A percentile compares a stretch with the other conserved stretches of the same genome.
Evolutionary conservation across 2,797 vertebrate genomes (phyloP).

Genomic region (Epinephelus awoara): DNA sequence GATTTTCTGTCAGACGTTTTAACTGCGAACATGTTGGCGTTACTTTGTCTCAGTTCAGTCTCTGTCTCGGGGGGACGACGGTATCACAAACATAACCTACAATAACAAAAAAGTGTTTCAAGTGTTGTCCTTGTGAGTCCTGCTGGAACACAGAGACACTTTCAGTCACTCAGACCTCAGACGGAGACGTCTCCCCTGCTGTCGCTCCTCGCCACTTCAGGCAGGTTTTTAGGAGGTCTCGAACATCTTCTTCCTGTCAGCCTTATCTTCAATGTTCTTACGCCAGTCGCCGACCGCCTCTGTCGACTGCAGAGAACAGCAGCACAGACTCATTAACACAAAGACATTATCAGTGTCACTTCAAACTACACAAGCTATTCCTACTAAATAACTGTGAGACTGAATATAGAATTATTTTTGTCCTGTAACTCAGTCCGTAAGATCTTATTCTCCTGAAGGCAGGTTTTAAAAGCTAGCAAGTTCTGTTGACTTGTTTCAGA

Average conservation of each 20-base stretch:
- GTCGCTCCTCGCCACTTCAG: not conserved
- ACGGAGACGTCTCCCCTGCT: not conserved
- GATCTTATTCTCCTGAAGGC: too few relatives aligned
- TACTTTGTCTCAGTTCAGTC: constrained; percentile 32
- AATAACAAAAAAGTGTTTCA: constrained; percentile 11
- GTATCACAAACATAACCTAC: constrained; percentile 40
- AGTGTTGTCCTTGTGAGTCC: constrained; percentile 30
- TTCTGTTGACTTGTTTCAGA: too few relatives aligned
- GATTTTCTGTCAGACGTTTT: constrained; percentile 8
- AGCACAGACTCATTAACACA: not conserved
- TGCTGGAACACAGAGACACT: constrained; percentile 24
- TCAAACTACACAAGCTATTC: too few relatives aligned
- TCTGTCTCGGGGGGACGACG: not conserved
- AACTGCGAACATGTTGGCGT: not conserved
- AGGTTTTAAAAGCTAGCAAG: too few relatives aligned
- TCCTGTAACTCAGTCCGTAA: too few relatives aligned
- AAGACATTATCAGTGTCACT: too few relatives aligned
- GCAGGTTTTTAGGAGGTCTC: constrained; percentile 86
- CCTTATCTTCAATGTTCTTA: constrained; percentile 98
- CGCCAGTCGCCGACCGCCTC: constrained; percentile 96
- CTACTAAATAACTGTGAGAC: too few relatives aligned
- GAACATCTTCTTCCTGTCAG: constrained; percentile 98
- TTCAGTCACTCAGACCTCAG: constrained; percentile 57
- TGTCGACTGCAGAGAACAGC: constrained; percentile 79
- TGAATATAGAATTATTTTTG: too few relatives aligned